A percentile compares a stretch with the other conserved stretches of the same genome.
Evolutionary conservation across 2,797 vertebrate species (phyloP).

Genomic region (Clamator glandarius): DNA sequence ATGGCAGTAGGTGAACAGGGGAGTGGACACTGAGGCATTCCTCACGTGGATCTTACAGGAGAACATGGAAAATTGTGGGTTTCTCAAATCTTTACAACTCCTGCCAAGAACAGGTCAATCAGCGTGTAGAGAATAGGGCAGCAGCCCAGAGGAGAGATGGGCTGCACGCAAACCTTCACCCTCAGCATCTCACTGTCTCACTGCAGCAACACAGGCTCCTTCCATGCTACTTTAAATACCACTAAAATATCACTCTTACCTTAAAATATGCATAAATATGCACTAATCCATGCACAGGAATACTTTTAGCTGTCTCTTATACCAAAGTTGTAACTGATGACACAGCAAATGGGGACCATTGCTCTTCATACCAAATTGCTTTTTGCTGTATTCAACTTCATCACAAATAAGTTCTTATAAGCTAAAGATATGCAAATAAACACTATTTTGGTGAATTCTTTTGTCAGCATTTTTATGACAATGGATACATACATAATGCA

Average conservation of each 20-base stretch:
- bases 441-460: neutral
- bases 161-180: neutral
- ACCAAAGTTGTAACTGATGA: neutral
- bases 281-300: neutral
- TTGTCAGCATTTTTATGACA: constrained; percentile 55
- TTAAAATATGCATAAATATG: neutral
- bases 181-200: neutral
- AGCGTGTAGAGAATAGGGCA: neutral
- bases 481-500: neutral
- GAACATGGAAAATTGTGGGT: neutral
- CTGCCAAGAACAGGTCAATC: neutral
- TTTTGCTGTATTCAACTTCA: neutral
- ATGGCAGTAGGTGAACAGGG: neutral
- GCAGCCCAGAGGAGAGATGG: neutral
- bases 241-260: neutral
- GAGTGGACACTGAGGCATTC: neutral
- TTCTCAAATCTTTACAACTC: neutral
- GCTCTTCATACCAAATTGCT: neutral
- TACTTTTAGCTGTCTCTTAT: neutral
- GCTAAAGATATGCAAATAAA: constrained; percentile 26
- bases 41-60: neutral
- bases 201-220: neutral
- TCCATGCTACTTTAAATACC: neutral
- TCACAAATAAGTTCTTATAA: neutral
- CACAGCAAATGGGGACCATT: neutral